Percentiles rank a stretch among this genome's conserved stretches.
These are phyloP conservation scores for Cyanoramphus novaezelandiae DNA, from an alignment of 2,113 vertebrate genomes.

Conservation along the genomic window DNA sequence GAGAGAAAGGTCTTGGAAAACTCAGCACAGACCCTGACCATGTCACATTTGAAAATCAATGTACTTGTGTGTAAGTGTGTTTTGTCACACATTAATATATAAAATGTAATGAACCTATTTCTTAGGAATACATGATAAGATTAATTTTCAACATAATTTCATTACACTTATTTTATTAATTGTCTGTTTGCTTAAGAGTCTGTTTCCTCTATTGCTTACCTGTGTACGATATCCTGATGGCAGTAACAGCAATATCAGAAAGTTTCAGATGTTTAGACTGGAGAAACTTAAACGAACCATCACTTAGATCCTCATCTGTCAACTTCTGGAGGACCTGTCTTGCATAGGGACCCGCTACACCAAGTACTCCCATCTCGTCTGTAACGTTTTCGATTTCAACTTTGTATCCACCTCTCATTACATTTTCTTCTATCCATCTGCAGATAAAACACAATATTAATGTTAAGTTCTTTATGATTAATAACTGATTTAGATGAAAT, in stretches of 20 bases:
- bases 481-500: neutral
- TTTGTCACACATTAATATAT: neutral
- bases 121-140: neutral
- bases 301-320: constrained; percentile 87
- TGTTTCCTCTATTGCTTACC: constrained; percentile 71
- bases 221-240: constrained; percentile 95
- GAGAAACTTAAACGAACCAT: constrained; percentile 88
- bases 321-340: constrained; percentile 91
- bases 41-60: neutral
- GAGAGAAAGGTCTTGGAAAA: constrained; percentile 26
- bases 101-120: neutral
- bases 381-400: constrained; percentile 88
- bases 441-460: neutral
- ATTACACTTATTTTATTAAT: neutral
- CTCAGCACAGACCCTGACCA: neutral
- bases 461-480: neutral
- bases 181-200: neutral
- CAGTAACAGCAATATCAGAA: constrained; percentile 79
- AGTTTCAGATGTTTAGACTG: constrained; percentile 84
- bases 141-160: neutral
- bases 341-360: constrained; percentile 87
- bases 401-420: constrained; percentile 74
- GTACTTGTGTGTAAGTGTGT: neutral
- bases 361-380: constrained; percentile 88
- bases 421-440: constrained; percentile 91